Conservation (phyloP, 2,888 invertebrate genomes). For the Cataglyphis livida region DNA sequence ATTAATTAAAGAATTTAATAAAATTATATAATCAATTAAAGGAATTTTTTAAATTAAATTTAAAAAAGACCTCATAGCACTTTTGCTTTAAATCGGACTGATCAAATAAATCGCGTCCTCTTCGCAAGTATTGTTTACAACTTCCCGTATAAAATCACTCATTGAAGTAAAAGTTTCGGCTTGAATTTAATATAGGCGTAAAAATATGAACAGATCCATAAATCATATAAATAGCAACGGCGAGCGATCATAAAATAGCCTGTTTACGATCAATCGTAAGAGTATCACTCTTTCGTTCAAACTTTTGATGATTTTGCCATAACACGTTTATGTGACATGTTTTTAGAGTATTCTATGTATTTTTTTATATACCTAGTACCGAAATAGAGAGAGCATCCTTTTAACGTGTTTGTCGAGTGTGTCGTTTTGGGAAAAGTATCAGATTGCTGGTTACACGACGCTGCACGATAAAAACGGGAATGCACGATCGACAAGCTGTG, state of each 20-base stretch:
- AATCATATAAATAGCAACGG: slow-evolving; percentile 51
- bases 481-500: background rate
- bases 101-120: background rate
- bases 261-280: slow-evolving; percentile 48
- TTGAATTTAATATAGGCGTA: background rate
- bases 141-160: background rate
- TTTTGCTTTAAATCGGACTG: background rate
- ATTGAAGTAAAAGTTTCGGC: background rate
- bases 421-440: slow-evolving; percentile 37
- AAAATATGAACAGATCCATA: slow-evolving; percentile 5
- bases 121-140: background rate
- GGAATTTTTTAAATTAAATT: background rate
- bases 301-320: slow-evolving; percentile 22
- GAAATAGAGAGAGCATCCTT: slow-evolving; percentile 12
- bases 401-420: background rate
- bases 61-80: background rate
- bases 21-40: too few species aligned
- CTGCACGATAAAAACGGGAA: slow-evolving; percentile 27
- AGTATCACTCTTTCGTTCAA: background rate
- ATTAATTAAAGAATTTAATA: background rate
- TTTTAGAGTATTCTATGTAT: slow-evolving; percentile 11
- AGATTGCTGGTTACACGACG: slow-evolving; percentile 18
- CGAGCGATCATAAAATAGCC: slow-evolving; percentile 26
- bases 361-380: slow-evolving; percentile 14
- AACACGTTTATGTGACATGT: slow-evolving; percentile 25